A percentile compares a stretch with the other conserved stretches of the same genome.
These are phyloP conservation scores for Penaeus japonicus DNA, from an alignment of 1,140 invertebrate species.

Conservation along the genomic window DNA sequence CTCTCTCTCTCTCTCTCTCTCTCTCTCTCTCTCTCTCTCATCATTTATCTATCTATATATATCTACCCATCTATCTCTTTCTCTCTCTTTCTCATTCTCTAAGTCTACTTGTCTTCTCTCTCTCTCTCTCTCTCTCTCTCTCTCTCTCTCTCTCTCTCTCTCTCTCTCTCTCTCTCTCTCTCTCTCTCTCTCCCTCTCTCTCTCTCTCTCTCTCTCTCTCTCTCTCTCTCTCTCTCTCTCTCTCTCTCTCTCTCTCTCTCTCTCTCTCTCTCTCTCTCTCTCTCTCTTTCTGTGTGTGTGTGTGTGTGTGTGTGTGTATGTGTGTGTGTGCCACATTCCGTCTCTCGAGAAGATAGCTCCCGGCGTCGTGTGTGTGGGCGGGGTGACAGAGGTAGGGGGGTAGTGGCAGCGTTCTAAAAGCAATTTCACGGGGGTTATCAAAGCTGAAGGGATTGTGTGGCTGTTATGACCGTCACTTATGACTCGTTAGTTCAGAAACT, in stretches of 20 bases:
- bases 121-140: slow-evolving; percentile 16
- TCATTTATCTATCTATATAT: not conserved
- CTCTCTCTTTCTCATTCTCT: not conserved
- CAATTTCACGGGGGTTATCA: too few relatives aligned
- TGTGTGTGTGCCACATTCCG: too few relatives aligned
- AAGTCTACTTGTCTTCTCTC: not conserved
- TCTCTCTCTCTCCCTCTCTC: slow-evolving; percentile 18
- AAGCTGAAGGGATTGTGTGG: too few relatives aligned
- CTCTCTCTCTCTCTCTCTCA: not conserved
- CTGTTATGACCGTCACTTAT: too few relatives aligned
- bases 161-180: not conserved
- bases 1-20: not conserved
- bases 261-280: not conserved
- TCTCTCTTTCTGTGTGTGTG: not conserved
- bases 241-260: not conserved
- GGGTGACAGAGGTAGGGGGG: too few relatives aligned
- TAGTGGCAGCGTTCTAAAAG: too few relatives aligned
- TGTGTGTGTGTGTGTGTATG: too few relatives aligned
- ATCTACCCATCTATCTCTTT: not conserved
- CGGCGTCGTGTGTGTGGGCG: too few relatives aligned
- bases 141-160: not conserved
- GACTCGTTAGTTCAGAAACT: too few relatives aligned
- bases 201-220: slow-evolving; percentile 35
- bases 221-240: slow-evolving; percentile 10
- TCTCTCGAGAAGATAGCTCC: too few relatives aligned